Percentiles rank a stretch among this genome's conserved stretches.
These are phyloP conservation scores for Homalodisca vitripennis DNA, from an alignment of 1,140 invertebrate species.

Conservation along the genomic window DNA sequence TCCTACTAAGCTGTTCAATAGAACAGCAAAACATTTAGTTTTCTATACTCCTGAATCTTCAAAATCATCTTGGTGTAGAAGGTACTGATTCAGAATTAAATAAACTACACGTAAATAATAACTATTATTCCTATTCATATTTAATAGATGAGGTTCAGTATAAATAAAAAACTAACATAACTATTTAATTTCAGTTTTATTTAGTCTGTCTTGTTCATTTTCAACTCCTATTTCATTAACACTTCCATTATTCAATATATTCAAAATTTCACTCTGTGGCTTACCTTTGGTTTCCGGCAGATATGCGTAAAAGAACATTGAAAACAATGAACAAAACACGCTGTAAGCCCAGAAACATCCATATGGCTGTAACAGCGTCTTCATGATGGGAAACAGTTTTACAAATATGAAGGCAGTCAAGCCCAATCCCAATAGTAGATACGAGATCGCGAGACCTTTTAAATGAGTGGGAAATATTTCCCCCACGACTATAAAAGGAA, in stretches of 20 bases:
- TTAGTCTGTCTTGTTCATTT: neutral
- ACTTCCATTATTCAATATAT: neutral
- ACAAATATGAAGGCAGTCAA: slow-evolving; percentile 23
- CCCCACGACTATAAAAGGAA: slow-evolving; percentile 27
- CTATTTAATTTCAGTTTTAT: too few species aligned
- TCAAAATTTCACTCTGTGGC: slow-evolving; percentile 30
- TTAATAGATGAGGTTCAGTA: too few species aligned
- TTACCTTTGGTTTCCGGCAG: slow-evolving; percentile 36
- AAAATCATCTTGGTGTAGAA: too few species aligned
- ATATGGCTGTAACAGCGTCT: slow-evolving; percentile 10
- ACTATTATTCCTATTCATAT: too few species aligned
- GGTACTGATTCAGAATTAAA: too few species aligned
- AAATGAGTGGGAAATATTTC: slow-evolving; percentile 33
- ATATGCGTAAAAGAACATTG: slow-evolving; percentile 11
- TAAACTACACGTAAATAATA: too few species aligned
- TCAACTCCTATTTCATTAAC: neutral
- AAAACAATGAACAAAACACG: slow-evolving; percentile 25
- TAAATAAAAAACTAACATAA: too few species aligned
- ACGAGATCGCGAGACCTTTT: slow-evolving; percentile 21
- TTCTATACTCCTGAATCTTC: too few species aligned
- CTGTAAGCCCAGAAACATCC: slow-evolving; percentile 34
- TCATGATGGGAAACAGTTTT: slow-evolving; percentile 31
- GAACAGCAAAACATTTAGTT: too few species aligned
- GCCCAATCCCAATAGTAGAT: slow-evolving; percentile 2
- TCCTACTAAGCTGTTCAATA: too few species aligned